Evolutionary conservation across 1,140 invertebrate species (phyloP).

Genomic region (Phenacoccus solenopsis): DNA sequence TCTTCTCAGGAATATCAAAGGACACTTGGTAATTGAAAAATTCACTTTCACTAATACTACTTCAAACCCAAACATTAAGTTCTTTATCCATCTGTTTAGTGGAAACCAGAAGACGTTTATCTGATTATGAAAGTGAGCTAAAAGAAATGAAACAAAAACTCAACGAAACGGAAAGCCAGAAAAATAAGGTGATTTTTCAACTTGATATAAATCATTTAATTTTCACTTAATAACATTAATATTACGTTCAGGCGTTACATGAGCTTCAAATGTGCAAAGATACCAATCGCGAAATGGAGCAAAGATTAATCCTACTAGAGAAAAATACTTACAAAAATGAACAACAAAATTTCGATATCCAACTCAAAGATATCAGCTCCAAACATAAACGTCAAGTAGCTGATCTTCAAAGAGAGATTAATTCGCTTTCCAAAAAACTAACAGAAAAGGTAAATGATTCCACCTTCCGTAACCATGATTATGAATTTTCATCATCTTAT

Average conservation of each 20-base stretch:
- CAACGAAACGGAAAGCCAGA: neutral
- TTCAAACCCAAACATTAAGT: no score
- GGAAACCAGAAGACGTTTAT: neutral
- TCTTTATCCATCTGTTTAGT: no score
- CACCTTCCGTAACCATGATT: neutral
- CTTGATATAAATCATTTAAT: neutral
- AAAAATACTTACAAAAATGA: neutral
- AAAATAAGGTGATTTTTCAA: neutral
- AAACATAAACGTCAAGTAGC: neutral
- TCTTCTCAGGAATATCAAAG: neutral
- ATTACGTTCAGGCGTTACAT: neutral
- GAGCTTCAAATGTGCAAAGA: neutral
- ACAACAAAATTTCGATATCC: neutral
- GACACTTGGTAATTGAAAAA: neutral
- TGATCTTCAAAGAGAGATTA: neutral
- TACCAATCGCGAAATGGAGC: neutral
- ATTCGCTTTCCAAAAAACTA: neutral
- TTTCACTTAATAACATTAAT: no score
- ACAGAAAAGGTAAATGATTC: neutral
- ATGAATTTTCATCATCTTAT: neutral
- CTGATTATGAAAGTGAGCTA: neutral
- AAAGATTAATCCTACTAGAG: neutral
- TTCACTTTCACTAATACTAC: no score
- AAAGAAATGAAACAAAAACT: neutral
- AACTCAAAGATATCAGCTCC: neutral